A percentile compares a stretch with the other conserved stretches of the same genome.
phyloP scores from a whole-genome alignment of 1,140 invertebrate genomes.

The Stegodyphus dumicola region DNA sequence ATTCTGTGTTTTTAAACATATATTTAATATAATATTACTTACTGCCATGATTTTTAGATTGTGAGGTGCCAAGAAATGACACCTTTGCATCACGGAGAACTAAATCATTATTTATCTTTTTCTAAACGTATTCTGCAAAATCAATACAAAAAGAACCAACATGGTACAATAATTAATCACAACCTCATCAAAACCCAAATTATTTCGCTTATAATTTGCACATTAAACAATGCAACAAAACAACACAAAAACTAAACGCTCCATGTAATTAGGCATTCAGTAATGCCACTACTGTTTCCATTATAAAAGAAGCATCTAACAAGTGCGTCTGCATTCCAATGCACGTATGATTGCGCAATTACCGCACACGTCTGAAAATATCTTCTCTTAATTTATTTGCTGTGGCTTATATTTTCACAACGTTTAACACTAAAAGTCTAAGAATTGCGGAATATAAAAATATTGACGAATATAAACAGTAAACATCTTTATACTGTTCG shows the following conservation, averaged over 20 bases:
- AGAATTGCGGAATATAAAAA: too few species aligned
- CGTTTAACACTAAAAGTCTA: too few species aligned
- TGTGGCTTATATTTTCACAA: too few species aligned
- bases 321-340: slow-evolving; percentile 43
- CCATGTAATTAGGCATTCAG: slow-evolving; percentile 46
- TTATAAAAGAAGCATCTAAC: slow-evolving; percentile 34
- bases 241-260: slow-evolving; percentile 32
- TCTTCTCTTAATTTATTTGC: too few species aligned
- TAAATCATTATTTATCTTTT: neutral
- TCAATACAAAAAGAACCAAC: neutral
- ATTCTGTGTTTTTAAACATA: neutral
- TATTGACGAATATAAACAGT: too few species aligned
- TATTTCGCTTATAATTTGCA: neutral
- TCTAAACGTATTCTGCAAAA: neutral
- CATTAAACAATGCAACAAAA: slow-evolving; percentile 28
- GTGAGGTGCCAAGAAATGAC: slow-evolving; percentile 3
- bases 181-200: neutral
- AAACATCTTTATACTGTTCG: too few species aligned
- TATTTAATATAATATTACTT: neutral
- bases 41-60: slow-evolving; percentile 38
- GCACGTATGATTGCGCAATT: slow-evolving; percentile 41
- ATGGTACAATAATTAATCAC: neutral
- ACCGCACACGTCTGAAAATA: neutral
- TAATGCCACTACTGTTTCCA: slow-evolving; percentile 40
- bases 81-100: slow-evolving; percentile 1